A percentile compares a stretch with the other conserved stretches of the same genome.
These are phyloP conservation scores for Scaptomyza montana DNA, from an alignment of 1,140 invertebrate species.

Conservation along the genomic window DNA sequence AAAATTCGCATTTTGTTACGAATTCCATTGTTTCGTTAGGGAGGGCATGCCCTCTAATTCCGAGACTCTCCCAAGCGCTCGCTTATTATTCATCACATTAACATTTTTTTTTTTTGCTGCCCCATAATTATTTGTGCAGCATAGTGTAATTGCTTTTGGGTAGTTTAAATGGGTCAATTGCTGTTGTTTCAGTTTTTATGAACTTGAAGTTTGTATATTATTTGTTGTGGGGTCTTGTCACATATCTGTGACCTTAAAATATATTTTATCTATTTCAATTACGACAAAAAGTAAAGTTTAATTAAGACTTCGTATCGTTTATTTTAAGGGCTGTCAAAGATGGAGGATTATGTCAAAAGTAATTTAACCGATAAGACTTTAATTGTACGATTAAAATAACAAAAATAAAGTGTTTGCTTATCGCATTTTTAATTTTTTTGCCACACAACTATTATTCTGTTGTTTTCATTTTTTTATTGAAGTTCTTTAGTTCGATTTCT, in stretches of 20 bases:
- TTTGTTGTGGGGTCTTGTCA: constrained; percentile 14
- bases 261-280: constrained; percentile 23
- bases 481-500: constrained; percentile 34
- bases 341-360: constrained; percentile 34
- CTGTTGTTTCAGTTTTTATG: constrained; percentile 35
- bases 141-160: constrained; percentile 66
- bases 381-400: constrained; percentile 39
- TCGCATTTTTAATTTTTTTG: constrained; percentile 16
- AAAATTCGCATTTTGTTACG: constrained; percentile 76
- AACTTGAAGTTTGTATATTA: constrained; percentile 54
- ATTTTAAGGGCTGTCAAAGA: constrained; percentile 36
- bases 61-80: constrained; percentile 40
- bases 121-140: constrained; percentile 71
- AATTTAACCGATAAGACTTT: constrained; percentile 43
- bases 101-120: constrained; percentile 57
- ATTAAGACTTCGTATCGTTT: constrained; percentile 30
- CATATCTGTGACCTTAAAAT: constrained; percentile 35
- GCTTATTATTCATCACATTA: constrained; percentile 75
- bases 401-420: constrained; percentile 24
- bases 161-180: constrained; percentile 66
- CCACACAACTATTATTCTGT: constrained; percentile 4
- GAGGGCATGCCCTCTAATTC: constrained; percentile 28
- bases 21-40: constrained; percentile 56
- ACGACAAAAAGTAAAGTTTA: constrained; percentile 25
- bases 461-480: not conserved